phyloP scores from a whole-genome alignment of 2,797 vertebrate species.

The Fistularia commersonii region DNA sequence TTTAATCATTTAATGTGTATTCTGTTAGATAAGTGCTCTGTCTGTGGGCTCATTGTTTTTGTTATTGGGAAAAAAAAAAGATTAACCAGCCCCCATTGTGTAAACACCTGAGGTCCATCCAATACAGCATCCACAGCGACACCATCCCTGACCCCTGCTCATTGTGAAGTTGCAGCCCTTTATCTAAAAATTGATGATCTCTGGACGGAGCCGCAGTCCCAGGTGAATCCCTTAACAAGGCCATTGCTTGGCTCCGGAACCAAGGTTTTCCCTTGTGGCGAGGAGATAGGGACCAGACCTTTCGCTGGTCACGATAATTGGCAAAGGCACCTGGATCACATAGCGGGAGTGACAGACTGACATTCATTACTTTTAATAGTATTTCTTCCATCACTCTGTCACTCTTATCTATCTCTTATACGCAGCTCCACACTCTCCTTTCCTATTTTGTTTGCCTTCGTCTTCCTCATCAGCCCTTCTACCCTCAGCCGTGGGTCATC shows the following conservation, averaged over 20 bases:
- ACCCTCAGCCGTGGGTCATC: conserved; percentile 33
- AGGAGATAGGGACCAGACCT: conserved; percentile 49
- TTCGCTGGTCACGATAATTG: conserved; percentile 69
- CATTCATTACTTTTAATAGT: conserved; percentile 71
- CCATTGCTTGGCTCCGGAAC: conserved; percentile 41
- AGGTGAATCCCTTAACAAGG: conserved; percentile 53
- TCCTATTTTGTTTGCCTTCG: conserved; percentile 33
- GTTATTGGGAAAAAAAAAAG: conserved; percentile 14
- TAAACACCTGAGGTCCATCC: conserved; percentile 7
- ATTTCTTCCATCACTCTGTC: conserved; percentile 54
- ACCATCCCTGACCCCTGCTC: conserved; percentile 15
- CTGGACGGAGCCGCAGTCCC: conserved; percentile 30
- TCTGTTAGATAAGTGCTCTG: background rate
- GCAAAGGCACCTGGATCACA: conserved; percentile 66
- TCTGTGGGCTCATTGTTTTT: background rate
- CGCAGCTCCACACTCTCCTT: background rate
- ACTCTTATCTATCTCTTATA: conserved; percentile 10
- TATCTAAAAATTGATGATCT: conserved; percentile 44
- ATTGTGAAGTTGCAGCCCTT: conserved; percentile 34
- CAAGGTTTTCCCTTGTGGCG: conserved; percentile 40
- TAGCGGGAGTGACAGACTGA: conserved; percentile 58
- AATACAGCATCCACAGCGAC: conserved; percentile 16
- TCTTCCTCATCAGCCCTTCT: conserved; percentile 41
- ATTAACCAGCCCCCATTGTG: conserved; percentile 13
- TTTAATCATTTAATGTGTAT: conserved; percentile 55